Base-by-base conservation (phyloP, 2,888 invertebrate genomes). In the Scelioninae gen. 1 region DNA sequence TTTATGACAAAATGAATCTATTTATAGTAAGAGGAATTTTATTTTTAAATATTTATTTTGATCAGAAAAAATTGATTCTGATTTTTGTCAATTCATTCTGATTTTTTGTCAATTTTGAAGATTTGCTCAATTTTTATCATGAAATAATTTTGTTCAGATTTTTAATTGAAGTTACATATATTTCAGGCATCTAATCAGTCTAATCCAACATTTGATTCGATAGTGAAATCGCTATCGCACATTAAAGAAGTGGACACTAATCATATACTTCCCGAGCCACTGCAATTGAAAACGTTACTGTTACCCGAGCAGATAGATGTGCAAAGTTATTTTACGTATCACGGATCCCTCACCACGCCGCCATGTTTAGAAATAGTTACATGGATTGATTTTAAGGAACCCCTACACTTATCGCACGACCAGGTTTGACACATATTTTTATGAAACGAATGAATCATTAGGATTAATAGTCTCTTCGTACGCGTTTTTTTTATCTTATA, bases 271-370 rank as follows among this genome's bases (percentile, higher is more conserved):
- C 87, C 90, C 31, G 84, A 88, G 9, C 65, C 76, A 32, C 10
- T 85, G 47, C n/a, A 85, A 29, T 74, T 90, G 32, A 83, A 65
- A 10, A 63, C 77, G 40, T 66, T 89, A 31, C 68, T 90, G 16
- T 62, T 78, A 47, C 86, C 94, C 93, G 0, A 86, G 53, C 60
- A 85, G 56, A 76, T 86, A 32, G 91, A 92, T 55, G 91, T 94
- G 79, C 90, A 94, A 43, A 92, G 95, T 45, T 98, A 97, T 93
- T 97, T 95, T 93, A 97, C 96, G 0, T 98, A 98, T 91, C 94
- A 94, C 53, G 98, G 98, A 0, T 97, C 97, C 0, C 91, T 97
- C 85, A 97, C 97, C 4, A 97, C 97, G 1, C 97, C 97, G 1
- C 97, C 97, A 0, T 96, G 96, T 87, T 94, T 94, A 23, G 97